Conservation (phyloP, 2,888 invertebrate genomes). For the Mycogona germanica region DNA sequence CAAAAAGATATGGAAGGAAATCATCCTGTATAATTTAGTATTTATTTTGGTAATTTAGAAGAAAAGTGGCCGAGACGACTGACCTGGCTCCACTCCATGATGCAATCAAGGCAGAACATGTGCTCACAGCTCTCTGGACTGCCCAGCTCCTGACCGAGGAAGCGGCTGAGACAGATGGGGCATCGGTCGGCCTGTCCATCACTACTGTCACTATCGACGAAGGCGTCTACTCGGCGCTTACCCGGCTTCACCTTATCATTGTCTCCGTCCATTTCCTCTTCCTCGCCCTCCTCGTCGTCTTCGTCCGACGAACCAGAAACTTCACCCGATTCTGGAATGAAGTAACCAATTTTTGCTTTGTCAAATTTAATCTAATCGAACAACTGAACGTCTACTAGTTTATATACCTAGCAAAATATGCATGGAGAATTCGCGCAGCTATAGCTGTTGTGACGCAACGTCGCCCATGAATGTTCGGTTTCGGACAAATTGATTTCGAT, state of each 20-base stretch:
- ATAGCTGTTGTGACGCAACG: no score
- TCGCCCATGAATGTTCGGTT: no score
- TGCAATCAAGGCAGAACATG: conserved; percentile 76
- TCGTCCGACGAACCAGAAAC: neutral
- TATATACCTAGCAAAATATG: no score
- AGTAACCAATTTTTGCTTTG: no score
- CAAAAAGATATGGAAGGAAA: no score
- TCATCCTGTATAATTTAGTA: no score
- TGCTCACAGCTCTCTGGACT: conserved; percentile 80
- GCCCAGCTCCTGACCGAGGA: conserved; percentile 65
- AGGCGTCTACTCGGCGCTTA: neutral
- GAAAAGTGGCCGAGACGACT: no score
- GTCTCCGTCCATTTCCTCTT: conserved; percentile 6
- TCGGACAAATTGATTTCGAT: no score
- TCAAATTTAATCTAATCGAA: no score
- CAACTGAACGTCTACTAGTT: no score
- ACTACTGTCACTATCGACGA: conserved; percentile 31
- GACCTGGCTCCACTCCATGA: conserved; percentile 81
- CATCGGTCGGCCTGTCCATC: conserved; percentile 70
- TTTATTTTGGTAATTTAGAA: no score
- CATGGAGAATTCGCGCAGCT: no score
- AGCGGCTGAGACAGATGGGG: conserved; percentile 73
- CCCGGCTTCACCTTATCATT: neutral
- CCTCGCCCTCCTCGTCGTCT: conserved; percentile 5
- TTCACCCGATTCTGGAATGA: neutral